Evolutionary conservation across 1,140 invertebrate species (phyloP).

Genomic region (Papilio glaucus): DNA sequence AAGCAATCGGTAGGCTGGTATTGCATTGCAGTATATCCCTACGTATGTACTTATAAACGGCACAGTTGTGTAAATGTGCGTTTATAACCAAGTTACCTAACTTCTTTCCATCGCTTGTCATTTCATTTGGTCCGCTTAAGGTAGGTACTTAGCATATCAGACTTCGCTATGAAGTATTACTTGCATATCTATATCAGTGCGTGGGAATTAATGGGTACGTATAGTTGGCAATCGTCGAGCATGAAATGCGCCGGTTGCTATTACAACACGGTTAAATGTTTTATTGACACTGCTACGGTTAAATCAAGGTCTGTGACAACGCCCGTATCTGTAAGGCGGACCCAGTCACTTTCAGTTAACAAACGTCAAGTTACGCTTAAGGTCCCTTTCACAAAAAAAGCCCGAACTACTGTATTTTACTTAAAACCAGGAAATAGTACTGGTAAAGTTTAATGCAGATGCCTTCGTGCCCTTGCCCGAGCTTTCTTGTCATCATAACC

Average conservation of each 20-base stretch:
- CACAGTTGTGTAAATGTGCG: neutral
- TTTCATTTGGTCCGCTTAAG: constrained; percentile 4
- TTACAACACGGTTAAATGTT: constrained; percentile 49
- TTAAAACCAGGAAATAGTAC: neutral
- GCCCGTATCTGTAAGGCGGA: constrained; percentile 47
- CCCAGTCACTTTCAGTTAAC: constrained; percentile 61
- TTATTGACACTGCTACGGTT: constrained; percentile 60
- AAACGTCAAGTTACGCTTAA: constrained; percentile 41
- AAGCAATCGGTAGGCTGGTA: neutral
- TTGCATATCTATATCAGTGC: constrained; percentile 36
- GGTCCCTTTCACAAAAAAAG: constrained; percentile 5
- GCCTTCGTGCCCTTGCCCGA: neutral
- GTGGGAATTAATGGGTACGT: constrained; percentile 40
- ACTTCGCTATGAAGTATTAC: constrained; percentile 3
- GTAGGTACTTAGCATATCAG: neutral
- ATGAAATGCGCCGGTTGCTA: constrained; percentile 39
- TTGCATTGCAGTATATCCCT: neutral
- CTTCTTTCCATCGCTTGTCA: neutral
- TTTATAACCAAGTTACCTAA: constrained; percentile 6
- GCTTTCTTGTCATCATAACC: neutral
- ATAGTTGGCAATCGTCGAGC: constrained; percentile 36
- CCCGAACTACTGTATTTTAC: neutral
- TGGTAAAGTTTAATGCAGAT: neutral
- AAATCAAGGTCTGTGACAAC: constrained; percentile 60
- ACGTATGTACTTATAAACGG: neutral